phyloP scores from a whole-genome alignment of 2,888 invertebrate species.

The Drosophila neonasuta region DNA sequence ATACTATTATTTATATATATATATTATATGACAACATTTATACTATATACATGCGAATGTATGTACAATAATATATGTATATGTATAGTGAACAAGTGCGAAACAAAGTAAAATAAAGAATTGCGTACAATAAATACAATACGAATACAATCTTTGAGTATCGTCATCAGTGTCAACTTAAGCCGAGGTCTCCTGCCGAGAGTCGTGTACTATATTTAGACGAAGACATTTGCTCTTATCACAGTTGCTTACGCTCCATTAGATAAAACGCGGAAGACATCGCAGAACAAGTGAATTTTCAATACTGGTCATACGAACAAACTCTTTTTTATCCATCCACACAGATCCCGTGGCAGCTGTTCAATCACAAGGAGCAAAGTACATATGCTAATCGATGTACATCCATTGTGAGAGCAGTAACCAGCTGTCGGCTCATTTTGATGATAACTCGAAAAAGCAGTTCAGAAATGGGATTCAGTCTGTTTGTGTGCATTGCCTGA shows the following conservation, averaged over 20 bases:
- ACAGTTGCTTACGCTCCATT: neutral
- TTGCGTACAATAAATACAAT: conserved; percentile 33
- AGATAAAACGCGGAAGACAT: neutral
- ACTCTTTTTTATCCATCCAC: conserved; percentile 13
- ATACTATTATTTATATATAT: conserved; percentile 67
- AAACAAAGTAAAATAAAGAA: conserved; percentile 41
- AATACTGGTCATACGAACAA: neutral
- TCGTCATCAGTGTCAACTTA: neutral
- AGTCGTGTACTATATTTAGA: neutral
- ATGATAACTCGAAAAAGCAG: conserved; percentile 40
- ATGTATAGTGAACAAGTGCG: conserved; percentile 40
- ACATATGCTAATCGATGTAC: conserved; percentile 29
- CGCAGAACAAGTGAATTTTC: neutral
- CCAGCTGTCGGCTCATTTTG: conserved; percentile 38
- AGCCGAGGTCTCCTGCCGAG: conserved; percentile 2
- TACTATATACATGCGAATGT: conserved; percentile 35
- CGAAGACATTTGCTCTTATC: neutral
- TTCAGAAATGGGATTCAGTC: conserved; percentile 46
- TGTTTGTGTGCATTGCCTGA: conserved; percentile 44
- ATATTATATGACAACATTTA: conserved; percentile 62
- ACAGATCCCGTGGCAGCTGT: conserved; percentile 10
- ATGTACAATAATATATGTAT: conserved; percentile 23
- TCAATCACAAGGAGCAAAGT: conserved; percentile 44
- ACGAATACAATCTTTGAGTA: neutral
- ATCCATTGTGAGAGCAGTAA: conserved; percentile 21